These are phyloP conservation scores for Apogon talboti DNA, from an alignment of 2,797 vertebrate species.

Conservation along the genomic window DNA sequence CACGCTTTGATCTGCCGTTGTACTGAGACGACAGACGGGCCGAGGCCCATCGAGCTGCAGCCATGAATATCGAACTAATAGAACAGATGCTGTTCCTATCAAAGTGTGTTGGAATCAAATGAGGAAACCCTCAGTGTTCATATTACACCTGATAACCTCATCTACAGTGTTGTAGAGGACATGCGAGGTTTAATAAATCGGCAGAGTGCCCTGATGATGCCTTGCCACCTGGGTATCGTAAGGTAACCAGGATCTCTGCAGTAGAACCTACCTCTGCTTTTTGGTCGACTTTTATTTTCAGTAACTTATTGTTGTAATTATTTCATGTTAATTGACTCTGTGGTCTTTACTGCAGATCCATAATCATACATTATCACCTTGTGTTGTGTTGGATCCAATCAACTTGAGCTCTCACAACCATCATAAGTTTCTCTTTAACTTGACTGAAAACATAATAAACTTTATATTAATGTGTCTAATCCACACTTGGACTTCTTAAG, in stretches of 20 bases:
- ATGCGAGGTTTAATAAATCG: constrained; percentile 3
- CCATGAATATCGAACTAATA: constrained; percentile 51
- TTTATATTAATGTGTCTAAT: no score
- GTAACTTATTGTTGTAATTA: no score
- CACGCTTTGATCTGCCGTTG: constrained; percentile 61
- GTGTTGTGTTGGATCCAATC: no score
- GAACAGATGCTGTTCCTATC: constrained; percentile 59
- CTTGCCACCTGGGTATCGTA: constrained; percentile 3
- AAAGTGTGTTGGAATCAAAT: constrained; percentile 55
- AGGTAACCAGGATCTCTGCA: not conserved
- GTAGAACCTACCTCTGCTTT: not conserved
- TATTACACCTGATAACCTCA: constrained; percentile 37
- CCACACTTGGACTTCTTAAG: no score
- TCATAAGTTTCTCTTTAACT: no score
- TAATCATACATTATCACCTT: no score
- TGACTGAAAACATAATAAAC: no score
- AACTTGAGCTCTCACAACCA: no score
- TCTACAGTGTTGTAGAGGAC: constrained; percentile 18
- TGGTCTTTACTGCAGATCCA: no score
- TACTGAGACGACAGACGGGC: constrained; percentile 46
- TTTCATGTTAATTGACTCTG: no score
- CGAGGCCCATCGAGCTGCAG: constrained; percentile 23
- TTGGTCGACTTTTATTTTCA: no score
- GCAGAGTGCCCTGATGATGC: constrained; percentile 4
- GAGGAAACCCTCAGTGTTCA: constrained; percentile 29